These are phyloP conservation scores for Sprattus sprattus DNA, from an alignment of 2,113 vertebrate species.

Conservation along the genomic window DNA sequence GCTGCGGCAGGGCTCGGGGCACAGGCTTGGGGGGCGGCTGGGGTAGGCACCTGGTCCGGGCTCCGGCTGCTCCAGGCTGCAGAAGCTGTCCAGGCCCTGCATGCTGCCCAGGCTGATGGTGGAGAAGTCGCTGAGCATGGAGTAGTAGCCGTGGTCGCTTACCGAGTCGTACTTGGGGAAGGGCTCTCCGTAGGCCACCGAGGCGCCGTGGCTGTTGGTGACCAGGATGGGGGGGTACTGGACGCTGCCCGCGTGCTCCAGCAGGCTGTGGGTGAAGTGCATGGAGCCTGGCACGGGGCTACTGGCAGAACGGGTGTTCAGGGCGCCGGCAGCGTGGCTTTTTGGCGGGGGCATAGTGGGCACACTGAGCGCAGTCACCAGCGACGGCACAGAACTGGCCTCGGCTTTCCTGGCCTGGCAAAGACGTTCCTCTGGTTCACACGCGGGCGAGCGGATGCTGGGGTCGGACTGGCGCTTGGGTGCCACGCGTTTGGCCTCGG, in stretches of 20 bases:
- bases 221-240: conserved; percentile 97
- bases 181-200: conserved; percentile 88
- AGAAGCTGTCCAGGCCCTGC: conserved; percentile 90
- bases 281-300: conserved; percentile 94
- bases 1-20: conserved; percentile 88
- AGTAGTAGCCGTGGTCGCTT: conserved; percentile 94
- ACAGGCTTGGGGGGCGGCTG: conserved; percentile 72
- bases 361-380: conserved; percentile 94
- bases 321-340: conserved; percentile 87
- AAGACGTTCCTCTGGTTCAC: conserved; percentile 88
- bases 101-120: conserved; percentile 89
- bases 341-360: conserved; percentile 91
- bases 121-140: conserved; percentile 94
- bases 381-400: conserved; percentile 92
- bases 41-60: conserved; percentile 34
- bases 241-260: conserved; percentile 92
- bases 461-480: conserved; percentile 97
- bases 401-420: conserved; percentile 86
- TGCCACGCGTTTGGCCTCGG: conserved; percentile 89
- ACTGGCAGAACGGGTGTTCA: conserved; percentile 96
- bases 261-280: conserved; percentile 88
- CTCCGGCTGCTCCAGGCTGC: conserved; percentile 80
- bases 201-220: conserved; percentile 93
- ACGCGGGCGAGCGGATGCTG: conserved; percentile 90
- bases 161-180: conserved; percentile 93